A percentile compares a stretch with the other conserved stretches of the same genome.
Evolutionary conservation across 2,113 vertebrate genomes (phyloP).

Genomic region (Cephalophus harveyi): DNA sequence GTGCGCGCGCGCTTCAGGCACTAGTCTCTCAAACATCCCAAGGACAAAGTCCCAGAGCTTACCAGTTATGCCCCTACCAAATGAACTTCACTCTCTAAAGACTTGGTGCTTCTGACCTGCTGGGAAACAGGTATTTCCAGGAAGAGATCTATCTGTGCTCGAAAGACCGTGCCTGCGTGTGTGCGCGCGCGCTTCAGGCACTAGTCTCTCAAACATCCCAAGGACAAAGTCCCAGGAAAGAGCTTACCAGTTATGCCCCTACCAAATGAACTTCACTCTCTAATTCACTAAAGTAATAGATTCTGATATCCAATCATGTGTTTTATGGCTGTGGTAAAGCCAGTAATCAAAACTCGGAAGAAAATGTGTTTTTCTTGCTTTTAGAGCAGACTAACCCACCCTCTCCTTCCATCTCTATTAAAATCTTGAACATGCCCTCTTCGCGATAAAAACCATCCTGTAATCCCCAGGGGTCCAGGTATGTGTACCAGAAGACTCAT

Average conservation of each 20-base stretch:
- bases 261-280: background rate
- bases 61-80: background rate
- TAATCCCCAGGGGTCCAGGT: background rate
- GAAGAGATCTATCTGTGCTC: too few relatives aligned
- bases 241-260: background rate
- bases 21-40: background rate
- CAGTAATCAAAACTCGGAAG: background rate
- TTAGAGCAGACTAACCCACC: conserved; percentile 17
- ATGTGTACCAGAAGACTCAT: background rate
- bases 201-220: background rate
- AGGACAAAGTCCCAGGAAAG: background rate
- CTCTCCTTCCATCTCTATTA: conserved; percentile 18
- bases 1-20: fast-evolving
- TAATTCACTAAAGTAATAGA: background rate
- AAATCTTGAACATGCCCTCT: conserved; percentile 45
- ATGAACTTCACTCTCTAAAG: background rate
- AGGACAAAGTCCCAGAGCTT: background rate
- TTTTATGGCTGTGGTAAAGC: background rate
- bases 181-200: fast-evolving
- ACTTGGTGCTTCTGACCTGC: too few relatives aligned
- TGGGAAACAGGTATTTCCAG: too few relatives aligned
- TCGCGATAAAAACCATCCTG: background rate
- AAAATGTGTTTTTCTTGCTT: conserved; percentile 40
- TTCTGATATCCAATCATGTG: background rate
- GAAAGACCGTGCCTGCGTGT: too few relatives aligned